Percentiles rank a stretch among this genome's conserved stretches.
phyloP scores from a whole-genome alignment of 2,113 vertebrate species.

The Pitta sordida region DNA sequence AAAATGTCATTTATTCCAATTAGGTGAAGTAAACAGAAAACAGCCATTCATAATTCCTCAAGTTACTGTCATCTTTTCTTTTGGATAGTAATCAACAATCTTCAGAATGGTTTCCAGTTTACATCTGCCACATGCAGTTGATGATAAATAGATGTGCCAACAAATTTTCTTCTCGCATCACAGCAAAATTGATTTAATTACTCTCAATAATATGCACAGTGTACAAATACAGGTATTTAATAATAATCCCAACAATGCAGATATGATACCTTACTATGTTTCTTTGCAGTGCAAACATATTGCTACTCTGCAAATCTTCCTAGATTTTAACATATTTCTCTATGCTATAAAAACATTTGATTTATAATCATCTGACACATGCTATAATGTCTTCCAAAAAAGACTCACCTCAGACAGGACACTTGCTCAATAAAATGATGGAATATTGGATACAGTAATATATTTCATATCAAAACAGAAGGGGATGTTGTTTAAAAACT shows the following conservation, averaged over 20 bases:
- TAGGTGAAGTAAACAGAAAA: constrained; percentile 30
- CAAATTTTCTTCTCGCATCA: background rate
- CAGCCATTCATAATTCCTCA: background rate
- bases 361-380: background rate
- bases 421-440: background rate
- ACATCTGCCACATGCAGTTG: background rate
- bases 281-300: background rate
- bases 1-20: constrained; percentile 36
- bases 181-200: background rate
- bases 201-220: background rate
- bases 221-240: background rate
- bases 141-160: background rate
- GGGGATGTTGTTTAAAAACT: background rate
- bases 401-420: background rate
- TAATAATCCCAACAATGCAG: background rate
- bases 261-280: background rate
- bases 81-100: background rate
- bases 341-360: background rate
- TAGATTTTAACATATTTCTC: background rate
- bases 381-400: background rate
- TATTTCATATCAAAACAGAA: background rate
- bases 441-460: background rate
- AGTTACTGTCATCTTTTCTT: background rate
- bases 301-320: background rate
- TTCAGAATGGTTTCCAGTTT: background rate